Evolutionary conservation across 2,888 invertebrate genomes (phyloP).

Genomic region (Gymnoscelis rufifasciata): DNA sequence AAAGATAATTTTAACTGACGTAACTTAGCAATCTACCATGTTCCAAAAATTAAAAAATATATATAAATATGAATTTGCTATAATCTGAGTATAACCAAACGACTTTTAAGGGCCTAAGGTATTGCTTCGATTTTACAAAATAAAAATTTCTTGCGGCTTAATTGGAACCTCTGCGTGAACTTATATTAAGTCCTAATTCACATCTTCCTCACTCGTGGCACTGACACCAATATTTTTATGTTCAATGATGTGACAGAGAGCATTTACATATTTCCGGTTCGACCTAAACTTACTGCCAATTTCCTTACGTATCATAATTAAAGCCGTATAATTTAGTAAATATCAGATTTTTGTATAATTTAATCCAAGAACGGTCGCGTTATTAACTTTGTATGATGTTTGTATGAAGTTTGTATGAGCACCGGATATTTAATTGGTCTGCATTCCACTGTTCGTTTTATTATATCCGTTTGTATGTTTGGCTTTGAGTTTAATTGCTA

Average conservation of each 20-base stretch:
- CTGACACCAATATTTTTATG: not conserved
- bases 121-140: too few relatives aligned
- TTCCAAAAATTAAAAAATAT: too few relatives aligned
- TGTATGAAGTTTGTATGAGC: conserved; percentile 22
- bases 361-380: not conserved
- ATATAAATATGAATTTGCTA: too few relatives aligned
- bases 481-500: conserved; percentile 7
- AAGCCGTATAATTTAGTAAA: not conserved
- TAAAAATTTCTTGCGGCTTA: too few relatives aligned
- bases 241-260: not conserved
- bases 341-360: conserved; percentile 1
- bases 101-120: too few relatives aligned
- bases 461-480: conserved; percentile 24
- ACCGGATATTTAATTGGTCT: conserved; percentile 33
- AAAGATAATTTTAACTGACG: too few relatives aligned
- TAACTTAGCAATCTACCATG: too few relatives aligned
- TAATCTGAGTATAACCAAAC: too few relatives aligned
- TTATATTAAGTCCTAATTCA: too few relatives aligned
- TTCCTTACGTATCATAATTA: not conserved
- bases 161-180: too few relatives aligned
- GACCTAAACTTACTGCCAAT: not conserved
- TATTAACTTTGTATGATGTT: not conserved
- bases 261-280: too few relatives aligned
- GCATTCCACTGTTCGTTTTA: conserved; percentile 33
- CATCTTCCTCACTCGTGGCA: not conserved